Evolutionary conservation across 2,113 vertebrate genomes (phyloP).

Genomic region (Crypturellus undulatus): DNA sequence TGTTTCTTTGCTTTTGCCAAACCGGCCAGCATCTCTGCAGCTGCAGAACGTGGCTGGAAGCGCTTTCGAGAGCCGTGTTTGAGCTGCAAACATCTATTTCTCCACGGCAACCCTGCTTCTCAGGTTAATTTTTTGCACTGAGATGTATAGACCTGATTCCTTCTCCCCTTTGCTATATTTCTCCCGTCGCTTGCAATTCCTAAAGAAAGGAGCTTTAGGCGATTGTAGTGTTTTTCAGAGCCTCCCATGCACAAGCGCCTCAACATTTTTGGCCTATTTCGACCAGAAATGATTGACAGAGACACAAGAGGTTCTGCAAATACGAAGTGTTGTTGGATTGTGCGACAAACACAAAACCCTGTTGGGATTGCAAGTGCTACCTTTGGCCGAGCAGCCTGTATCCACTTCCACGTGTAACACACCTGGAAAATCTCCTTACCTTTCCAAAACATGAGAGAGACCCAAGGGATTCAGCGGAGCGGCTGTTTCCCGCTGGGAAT

Average conservation of each 20-base stretch:
- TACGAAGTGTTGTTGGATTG: neutral
- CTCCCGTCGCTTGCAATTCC: neutral
- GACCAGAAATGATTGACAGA: neutral
- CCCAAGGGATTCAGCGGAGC: rapidly evolving
- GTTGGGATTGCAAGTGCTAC: neutral
- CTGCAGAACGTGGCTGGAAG: neutral
- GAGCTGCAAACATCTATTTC: neutral
- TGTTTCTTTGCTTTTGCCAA: neutral
- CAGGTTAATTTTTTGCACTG: neutral
- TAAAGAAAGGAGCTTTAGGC: neutral
- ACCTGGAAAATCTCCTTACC: neutral
- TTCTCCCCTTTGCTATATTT: neutral
- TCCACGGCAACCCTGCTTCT: neutral
- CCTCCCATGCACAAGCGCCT: rapidly evolving
- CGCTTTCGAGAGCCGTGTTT: rapidly evolving
- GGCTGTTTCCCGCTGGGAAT: neutral
- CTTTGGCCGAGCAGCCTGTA: neutral
- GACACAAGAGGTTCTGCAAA: neutral
- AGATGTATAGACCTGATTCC: rapidly evolving
- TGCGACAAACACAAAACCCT: neutral
- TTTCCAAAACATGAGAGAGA: neutral
- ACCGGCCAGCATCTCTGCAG: neutral
- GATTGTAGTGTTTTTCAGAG: neutral
- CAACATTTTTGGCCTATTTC: neutral
- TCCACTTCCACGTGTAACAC: neutral